These are phyloP conservation scores for Mythimna vitellina DNA, from an alignment of 2,888 invertebrate genomes.

Conservation along the genomic window DNA sequence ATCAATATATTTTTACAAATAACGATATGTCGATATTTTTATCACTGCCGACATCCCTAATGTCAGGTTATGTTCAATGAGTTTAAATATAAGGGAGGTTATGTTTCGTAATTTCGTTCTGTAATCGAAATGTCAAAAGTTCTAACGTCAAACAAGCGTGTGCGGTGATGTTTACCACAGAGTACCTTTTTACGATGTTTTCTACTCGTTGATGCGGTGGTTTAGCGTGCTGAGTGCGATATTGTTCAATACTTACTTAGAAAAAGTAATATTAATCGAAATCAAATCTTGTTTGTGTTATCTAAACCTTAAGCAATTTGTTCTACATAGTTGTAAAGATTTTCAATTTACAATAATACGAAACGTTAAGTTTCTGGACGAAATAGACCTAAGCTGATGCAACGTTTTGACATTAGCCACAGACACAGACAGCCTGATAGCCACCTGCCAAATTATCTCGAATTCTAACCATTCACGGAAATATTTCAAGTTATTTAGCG, in stretches of 20 bases:
- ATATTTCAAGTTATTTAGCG: constrained; percentile 59
- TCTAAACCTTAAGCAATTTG: not conserved
- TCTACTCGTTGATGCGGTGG: too few relatives aligned
- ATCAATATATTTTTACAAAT: too few relatives aligned
- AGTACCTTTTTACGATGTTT: too few relatives aligned
- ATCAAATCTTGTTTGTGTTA: not conserved
- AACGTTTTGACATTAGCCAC: constrained; percentile 80
- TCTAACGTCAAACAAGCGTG: not conserved
- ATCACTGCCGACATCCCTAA: too few relatives aligned
- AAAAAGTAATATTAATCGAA: not conserved
- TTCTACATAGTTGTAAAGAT: not conserved
- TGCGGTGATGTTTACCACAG: not conserved
- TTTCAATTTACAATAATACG: not conserved
- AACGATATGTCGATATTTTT: too few relatives aligned
- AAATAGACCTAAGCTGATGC: constrained; percentile 78
- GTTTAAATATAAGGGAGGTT: too few relatives aligned
- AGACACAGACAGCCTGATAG: constrained; percentile 56
- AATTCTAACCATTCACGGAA: constrained; percentile 79
- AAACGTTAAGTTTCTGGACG: constrained; percentile 51
- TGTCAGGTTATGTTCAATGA: too few relatives aligned
- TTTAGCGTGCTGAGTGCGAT: too few relatives aligned
- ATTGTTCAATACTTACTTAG: not conserved
- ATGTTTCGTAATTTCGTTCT: constrained; percentile 44
- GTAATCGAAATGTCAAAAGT: constrained; percentile 37
- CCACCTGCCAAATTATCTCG: constrained; percentile 79